Percentiles rank a stretch among this genome's conserved stretches.
Conservation (phyloP, 2,113 vertebrate species). For the Dicentrarchus labrax region DNA sequence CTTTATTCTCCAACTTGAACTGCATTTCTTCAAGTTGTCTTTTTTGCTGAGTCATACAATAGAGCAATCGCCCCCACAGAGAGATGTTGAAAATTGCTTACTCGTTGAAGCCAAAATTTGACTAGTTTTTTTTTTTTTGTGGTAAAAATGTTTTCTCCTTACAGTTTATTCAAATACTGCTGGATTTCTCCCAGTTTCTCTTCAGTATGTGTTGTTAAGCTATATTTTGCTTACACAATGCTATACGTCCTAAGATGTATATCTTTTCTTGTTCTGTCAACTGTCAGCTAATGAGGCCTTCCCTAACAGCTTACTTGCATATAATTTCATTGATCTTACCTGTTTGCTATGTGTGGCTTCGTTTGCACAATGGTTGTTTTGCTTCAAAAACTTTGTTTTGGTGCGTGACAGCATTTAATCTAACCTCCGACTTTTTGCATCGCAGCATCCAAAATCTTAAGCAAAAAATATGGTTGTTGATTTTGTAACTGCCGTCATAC, state of each 20-base stretch:
- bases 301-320: not conserved
- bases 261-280: not conserved
- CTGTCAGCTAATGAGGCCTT: not conserved
- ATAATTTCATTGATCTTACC: not conserved
- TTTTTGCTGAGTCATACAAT: constrained; percentile 29
- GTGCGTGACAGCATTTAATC: not conserved
- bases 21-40: not conserved
- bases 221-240: not conserved
- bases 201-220: not conserved
- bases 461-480: not conserved
- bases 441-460: not conserved
- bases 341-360: not conserved
- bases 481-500: not conserved
- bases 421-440: not conserved
- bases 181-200: not conserved
- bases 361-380: not conserved
- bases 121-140: not conserved
- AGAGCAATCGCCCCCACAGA: constrained; percentile 28
- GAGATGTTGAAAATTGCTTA: constrained; percentile 24
- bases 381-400: not conserved
- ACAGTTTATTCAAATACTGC: not conserved
- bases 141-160: constrained; percentile 35
- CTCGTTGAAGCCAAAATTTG: constrained; percentile 13
- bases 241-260: not conserved
- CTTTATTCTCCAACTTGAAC: not conserved